A percentile compares a stretch with the other conserved stretches of the same genome.
Conservation (phyloP, 2,797 vertebrate genomes). For the Scolopax rusticola region DNA sequence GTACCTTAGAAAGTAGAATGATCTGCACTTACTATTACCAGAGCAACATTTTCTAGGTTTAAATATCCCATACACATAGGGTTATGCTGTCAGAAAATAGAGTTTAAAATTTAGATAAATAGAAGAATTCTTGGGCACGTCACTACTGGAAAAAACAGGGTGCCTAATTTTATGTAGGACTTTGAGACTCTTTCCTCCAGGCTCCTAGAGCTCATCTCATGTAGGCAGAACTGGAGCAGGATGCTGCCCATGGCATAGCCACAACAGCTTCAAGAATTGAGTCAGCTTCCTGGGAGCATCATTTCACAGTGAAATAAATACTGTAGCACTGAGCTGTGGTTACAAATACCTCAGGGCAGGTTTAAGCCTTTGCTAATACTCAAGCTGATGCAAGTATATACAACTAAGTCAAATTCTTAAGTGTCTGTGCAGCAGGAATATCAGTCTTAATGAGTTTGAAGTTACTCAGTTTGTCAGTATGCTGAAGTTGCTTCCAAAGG, state of each 20-base stretch:
- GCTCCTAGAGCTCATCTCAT: background rate
- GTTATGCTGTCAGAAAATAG: background rate
- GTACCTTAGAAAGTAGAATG: background rate
- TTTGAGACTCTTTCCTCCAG: background rate
- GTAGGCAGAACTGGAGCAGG: background rate
- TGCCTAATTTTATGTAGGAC: background rate
- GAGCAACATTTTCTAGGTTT: background rate
- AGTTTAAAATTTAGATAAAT: background rate
- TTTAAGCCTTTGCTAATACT: background rate
- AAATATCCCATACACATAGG: background rate
- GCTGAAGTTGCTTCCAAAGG: background rate
- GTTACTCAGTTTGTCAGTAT: background rate
- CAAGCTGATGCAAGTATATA: background rate
- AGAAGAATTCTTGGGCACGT: accelerated
- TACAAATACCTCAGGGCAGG: background rate
- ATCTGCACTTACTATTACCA: background rate
- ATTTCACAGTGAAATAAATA: slow-evolving; percentile 36
- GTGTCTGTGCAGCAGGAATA: background rate
- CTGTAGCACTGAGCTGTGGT: background rate
- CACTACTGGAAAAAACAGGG: background rate
- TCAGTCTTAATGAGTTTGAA: background rate
- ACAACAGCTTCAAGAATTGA: slow-evolving; percentile 11
- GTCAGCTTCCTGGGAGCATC: slow-evolving; percentile 26
- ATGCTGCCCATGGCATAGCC: background rate
- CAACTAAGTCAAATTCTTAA: background rate